phyloP scores from a whole-genome alignment of 2,888 invertebrate genomes.

The Lagria hirta region DNA sequence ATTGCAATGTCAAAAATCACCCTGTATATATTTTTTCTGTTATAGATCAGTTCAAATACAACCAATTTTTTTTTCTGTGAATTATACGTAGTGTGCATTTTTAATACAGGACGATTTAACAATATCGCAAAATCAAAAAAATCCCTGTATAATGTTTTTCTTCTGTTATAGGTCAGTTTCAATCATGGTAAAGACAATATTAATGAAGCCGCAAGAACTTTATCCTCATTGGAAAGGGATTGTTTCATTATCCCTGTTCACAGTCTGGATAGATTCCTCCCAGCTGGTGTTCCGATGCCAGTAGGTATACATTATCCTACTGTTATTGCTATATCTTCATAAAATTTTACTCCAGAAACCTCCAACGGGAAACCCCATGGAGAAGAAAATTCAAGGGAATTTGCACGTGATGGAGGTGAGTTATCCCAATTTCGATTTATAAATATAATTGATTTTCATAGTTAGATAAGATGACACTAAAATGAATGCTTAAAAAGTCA shows the following conservation, averaged over 20 bases:
- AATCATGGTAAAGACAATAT: constrained; percentile 43
- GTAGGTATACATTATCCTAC: constrained; percentile 43
- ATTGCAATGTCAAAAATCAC: no score
- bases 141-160: constrained; percentile 13
- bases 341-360: constrained; percentile 44
- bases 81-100: background rate
- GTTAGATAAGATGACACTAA: no score
- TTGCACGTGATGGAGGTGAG: constrained; percentile 52
- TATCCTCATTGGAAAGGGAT: constrained; percentile 83
- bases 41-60: background rate
- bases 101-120: background rate
- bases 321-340: constrained; percentile 7
- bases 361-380: constrained; percentile 41
- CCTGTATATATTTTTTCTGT: background rate
- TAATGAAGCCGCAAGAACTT: constrained; percentile 59
- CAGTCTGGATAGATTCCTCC: constrained; percentile 83
- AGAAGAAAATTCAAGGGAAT: constrained; percentile 46
- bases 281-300: constrained; percentile 83
- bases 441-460: no score
- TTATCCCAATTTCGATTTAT: no score
- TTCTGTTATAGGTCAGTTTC: constrained; percentile 49
- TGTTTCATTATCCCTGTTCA: constrained; percentile 93
- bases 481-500: no score
- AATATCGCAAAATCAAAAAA: no score
- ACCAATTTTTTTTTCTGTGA: constrained; percentile 1